phyloP scores from a whole-genome alignment of 23 tunicate genomes.

The Styela clava region DNA sequence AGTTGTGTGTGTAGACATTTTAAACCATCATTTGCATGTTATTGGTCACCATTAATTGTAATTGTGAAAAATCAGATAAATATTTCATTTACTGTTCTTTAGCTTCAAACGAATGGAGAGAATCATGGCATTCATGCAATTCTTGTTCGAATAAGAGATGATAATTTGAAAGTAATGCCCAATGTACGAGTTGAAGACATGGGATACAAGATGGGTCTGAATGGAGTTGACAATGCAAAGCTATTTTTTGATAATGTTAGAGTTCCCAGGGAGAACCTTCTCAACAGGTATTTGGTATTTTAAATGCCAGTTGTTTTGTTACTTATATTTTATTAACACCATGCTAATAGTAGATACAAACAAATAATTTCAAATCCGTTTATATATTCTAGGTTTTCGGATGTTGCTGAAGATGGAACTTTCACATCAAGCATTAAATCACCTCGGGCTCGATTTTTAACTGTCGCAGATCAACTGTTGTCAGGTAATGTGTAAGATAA shows the following conservation, averaged over 20 bases:
- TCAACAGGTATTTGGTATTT: slow-evolving; percentile 57
- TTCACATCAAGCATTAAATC: slow-evolving; percentile 74
- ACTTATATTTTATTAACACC: background rate
- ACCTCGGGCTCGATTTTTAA: slow-evolving; percentile 74
- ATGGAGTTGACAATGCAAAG: slow-evolving; percentile 98
- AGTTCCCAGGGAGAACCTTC: slow-evolving; percentile 86
- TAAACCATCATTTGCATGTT: too few relatives aligned
- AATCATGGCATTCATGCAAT: slow-evolving; percentile 90
- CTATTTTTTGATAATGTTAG: slow-evolving; percentile 78
- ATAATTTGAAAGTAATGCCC: slow-evolving; percentile 67
- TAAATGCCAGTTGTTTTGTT: background rate
- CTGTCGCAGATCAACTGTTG: slow-evolving; percentile 95
- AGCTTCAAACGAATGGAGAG: slow-evolving; percentile 65
- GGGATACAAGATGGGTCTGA: slow-evolving; percentile 98
- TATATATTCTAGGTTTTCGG: slow-evolving; percentile 76
- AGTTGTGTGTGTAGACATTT: background rate
- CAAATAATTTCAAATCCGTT: too few relatives aligned
- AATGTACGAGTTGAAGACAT: slow-evolving; percentile 91
- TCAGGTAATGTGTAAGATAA: slow-evolving; percentile 52
- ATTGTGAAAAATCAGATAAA: too few relatives aligned
- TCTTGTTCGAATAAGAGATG: slow-evolving; percentile 84
- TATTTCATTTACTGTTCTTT: too few relatives aligned
- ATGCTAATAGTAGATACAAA: too few relatives aligned
- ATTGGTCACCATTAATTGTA: too few relatives aligned
- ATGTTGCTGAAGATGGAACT: slow-evolving; percentile 79